Conservation (phyloP, 2,888 invertebrate genomes). For the Phaedon cochleariae region DNA sequence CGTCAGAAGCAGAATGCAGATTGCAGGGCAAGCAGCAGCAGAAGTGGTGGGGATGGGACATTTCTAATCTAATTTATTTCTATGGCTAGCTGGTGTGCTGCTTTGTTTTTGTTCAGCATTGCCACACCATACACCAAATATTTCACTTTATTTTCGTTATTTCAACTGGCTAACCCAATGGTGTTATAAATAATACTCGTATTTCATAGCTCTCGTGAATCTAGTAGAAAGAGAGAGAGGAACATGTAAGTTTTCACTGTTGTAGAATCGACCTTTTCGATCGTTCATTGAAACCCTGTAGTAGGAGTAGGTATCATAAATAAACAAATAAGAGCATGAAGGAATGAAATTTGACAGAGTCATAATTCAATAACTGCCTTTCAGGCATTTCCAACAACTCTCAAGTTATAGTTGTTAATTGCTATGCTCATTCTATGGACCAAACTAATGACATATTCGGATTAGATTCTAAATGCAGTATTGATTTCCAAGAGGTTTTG, state of each 20-base stretch:
- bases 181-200: background rate
- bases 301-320: too few species aligned
- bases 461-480: slow-evolving; percentile 54
- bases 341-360: slow-evolving; percentile 47
- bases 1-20: too few species aligned
- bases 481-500: slow-evolving; percentile 57
- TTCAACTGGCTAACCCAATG: background rate
- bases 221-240: background rate
- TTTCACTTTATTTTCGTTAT: background rate
- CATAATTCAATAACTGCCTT: slow-evolving; percentile 48
- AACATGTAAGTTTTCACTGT: background rate
- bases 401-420: slow-evolving; percentile 38
- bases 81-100: too few species aligned
- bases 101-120: too few species aligned
- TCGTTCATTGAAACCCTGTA: too few species aligned
- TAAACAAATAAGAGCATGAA: slow-evolving; percentile 52
- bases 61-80: too few species aligned
- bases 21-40: too few species aligned
- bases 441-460: slow-evolving; percentile 57
- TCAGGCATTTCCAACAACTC: slow-evolving; percentile 37
- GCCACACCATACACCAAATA: background rate
- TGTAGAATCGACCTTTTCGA: background rate
- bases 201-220: background rate
- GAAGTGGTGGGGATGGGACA: too few species aligned
- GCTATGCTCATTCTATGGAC: slow-evolving; percentile 59